Evolutionary conservation across 2,113 vertebrate species (phyloP).

Genomic region (Phoxinus phoxinus): DNA sequence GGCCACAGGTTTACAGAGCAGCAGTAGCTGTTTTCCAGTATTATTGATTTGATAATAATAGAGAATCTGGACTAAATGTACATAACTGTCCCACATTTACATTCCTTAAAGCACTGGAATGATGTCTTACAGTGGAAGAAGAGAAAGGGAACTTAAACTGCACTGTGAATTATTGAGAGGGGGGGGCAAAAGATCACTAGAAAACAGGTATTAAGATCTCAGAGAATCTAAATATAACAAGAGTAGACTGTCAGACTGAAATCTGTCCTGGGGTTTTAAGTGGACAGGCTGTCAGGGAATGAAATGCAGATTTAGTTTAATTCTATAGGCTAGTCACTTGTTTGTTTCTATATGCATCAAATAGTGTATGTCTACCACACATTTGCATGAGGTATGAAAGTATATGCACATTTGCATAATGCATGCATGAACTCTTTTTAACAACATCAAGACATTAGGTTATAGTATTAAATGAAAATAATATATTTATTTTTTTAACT

Average conservation of each 20-base stretch:
- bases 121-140: slow-evolving; percentile 35
- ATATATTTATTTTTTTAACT: not conserved
- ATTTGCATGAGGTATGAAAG: not conserved
- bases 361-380: not conserved
- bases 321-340: not conserved
- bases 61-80: not conserved
- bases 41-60: not conserved
- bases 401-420: not conserved
- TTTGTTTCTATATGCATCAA: not conserved
- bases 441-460: too few relatives aligned
- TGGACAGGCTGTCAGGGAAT: not conserved
- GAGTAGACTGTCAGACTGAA: slow-evolving; percentile 22
- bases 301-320: not conserved
- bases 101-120: slow-evolving; percentile 13
- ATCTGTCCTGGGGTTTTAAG: slow-evolving; percentile 19
- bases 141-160: slow-evolving; percentile 63
- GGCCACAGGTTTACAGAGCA: not conserved
- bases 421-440: not conserved
- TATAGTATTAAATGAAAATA: too few relatives aligned
- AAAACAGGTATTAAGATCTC: slow-evolving; percentile 33
- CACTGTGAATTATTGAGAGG: slow-evolving; percentile 72
- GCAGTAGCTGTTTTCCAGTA: not conserved
- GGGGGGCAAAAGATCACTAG: slow-evolving; percentile 51
- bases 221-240: slow-evolving; percentile 5
- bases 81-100: not conserved